phyloP scores from a whole-genome alignment of 1,140 invertebrate genomes.

The Drosophila setifemur region DNA sequence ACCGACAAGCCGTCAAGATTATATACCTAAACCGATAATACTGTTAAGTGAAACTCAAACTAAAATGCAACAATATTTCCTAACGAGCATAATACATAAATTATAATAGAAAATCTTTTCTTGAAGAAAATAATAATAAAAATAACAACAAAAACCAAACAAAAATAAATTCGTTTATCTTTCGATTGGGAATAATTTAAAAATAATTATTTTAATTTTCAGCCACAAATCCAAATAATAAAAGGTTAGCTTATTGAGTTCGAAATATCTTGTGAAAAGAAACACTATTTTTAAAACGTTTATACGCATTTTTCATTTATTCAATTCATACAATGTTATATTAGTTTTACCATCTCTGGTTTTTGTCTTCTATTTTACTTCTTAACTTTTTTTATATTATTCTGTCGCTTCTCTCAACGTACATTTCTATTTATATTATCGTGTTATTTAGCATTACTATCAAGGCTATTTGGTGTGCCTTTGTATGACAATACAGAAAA shows the following conservation, averaged over 20 bases:
- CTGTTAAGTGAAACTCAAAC: conserved; percentile 27
- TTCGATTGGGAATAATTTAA: background rate
- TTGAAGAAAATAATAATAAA: conserved; percentile 50
- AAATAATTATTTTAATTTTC: too few relatives aligned
- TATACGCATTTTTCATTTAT: conserved; percentile 80
- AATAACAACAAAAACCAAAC: conserved; percentile 62
- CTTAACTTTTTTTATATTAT: conserved; percentile 42
- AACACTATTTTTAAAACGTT: conserved; percentile 63
- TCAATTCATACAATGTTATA: conserved; percentile 70
- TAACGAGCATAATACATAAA: conserved; percentile 49
- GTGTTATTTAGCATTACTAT: conserved; percentile 49
- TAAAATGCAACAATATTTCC: conserved; percentile 24
- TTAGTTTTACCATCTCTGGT: conserved; percentile 65
- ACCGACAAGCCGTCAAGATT: conserved; percentile 2
- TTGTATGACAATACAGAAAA: conserved; percentile 59
- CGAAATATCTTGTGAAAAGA: too few relatives aligned
- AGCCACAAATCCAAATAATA: too few relatives aligned
- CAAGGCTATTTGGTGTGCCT: conserved; percentile 77
- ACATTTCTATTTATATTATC: conserved; percentile 52
- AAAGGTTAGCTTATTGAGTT: too few relatives aligned
- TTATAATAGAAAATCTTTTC: conserved; percentile 54
- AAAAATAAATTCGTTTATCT: conserved; percentile 6
- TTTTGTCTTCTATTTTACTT: conserved; percentile 40
- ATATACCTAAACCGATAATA: conserved; percentile 18
- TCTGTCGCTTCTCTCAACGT: conserved; percentile 33